Evolutionary conservation across 2,113 vertebrate species (phyloP), one percentile per base, ranked within the genome.

Genomic region (Sinocyclocheilus maitianheensis): DNA sequence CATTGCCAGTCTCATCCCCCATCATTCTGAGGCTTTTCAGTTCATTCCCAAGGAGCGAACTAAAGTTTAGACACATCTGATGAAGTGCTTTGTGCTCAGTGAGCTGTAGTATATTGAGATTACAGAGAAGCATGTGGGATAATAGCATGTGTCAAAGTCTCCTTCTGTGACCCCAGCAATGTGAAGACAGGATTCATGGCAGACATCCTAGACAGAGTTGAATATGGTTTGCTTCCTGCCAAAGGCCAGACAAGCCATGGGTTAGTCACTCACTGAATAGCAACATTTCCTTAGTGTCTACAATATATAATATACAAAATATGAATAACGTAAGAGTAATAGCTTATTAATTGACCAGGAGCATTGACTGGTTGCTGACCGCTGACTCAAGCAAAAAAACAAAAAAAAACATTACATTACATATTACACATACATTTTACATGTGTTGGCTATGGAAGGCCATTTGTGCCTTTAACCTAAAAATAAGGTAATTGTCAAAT

Each of bases 91-190:
- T 71, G 40, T 24, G 79, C 72, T 77, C 65, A 6, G 26, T 81
- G 83, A 80, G 30, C 67, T 80, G 26, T 80, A 48, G 26, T 71
- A 10, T 60, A 62, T 83, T 81, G 20, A 83, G 48, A 87, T 86
- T 58, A 71, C 22, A 71, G 40, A 65, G 30, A 60, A 72, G 53
- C 85, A 86, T 75, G 78, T 86, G 78, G 40, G 53, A 60, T 77
- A 77, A 82, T 16, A 53, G 77, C 34, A 26, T 55, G 69, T 81
- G 85, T 60, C 69, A 86, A 65, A 24, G 24, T 37, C 26, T 22
- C 63, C 69, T 65, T 81, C 78, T 76, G 79, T 76, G 69, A 67
- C 71, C 71, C 43, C 43, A 53, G 22, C 62, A 82, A 82, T 53
- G 40, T 30, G 63, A 67, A 67, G 63, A 30, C 24, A 67, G 63